Base-by-base conservation (phyloP, 2,888 invertebrate genomes). In the Liodrosophila aerea region DNA sequence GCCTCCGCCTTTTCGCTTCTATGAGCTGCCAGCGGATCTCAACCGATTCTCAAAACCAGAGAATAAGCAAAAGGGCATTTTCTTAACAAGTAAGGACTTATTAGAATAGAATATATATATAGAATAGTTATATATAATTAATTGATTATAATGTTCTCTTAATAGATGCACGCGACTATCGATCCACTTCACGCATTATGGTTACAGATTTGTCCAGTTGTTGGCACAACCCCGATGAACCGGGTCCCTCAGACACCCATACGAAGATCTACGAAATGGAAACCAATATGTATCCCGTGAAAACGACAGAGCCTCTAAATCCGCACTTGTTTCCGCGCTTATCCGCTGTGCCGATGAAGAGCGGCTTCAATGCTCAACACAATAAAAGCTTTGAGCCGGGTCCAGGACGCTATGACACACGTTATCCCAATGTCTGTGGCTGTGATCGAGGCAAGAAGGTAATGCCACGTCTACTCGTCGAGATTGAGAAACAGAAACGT, bases 391-490 rank as follows among this genome's bases (percentile, higher is more conserved):
- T 87, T 22, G 56, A 60, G 3, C 86, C 87, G 0, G 87, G 78
- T 0, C 88, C 88, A 0, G 88, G 89, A 0, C 87, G 89, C 1
- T 89, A 88, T 43, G 83, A 87, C 2, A 62, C 47, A 13, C 74
- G 85, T 15, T 85, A 67, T 47, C 40, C 66, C 0, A 52, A 63
- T 2, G 49, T 60, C 2, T 88, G 88, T 43, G 62, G 72, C 7
- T 87, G 88, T 40, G 37, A 64, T 4, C 15, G 57, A 1, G 69
- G 72, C 8, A 74, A 71, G 12, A 65, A 57, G 0, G 45, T 36
- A 2, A 45, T 72, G 44, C 83, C 88, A 0, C 68, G 66, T 0
- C 51, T 88, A 2, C 67, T 73, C 39, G 12, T 87, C 1, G 1
- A 51, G 1, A 77, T 89, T 1, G 89, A 89, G 2, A 73, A 67